A percentile compares a stretch with the other conserved stretches of the same genome.
phyloP scores from a whole-genome alignment of 2,888 invertebrate genomes.

The Baronia brevicornis region DNA sequence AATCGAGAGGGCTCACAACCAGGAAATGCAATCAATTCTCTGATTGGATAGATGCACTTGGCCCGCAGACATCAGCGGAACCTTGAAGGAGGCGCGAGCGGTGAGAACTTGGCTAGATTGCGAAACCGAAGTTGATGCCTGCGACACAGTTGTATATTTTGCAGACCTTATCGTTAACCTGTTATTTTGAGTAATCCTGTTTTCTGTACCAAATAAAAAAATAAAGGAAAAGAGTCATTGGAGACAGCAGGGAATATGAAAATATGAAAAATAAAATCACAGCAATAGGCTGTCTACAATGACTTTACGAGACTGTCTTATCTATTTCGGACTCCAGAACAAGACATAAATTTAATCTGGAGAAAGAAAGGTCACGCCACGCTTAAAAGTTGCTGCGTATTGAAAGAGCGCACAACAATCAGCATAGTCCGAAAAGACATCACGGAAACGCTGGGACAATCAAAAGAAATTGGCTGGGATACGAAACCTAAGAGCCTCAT shows the following conservation, averaged over 20 bases:
- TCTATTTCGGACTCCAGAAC: constrained; percentile 20
- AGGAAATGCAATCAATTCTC: too few species aligned
- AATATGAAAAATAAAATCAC: constrained; percentile 16
- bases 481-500: constrained; percentile 8
- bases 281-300: constrained; percentile 17
- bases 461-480: constrained; percentile 11
- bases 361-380: constrained; percentile 15
- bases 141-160: too few species aligned
- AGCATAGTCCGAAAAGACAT: constrained; percentile 4
- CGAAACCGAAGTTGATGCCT: too few species aligned
- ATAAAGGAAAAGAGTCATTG: constrained; percentile 17
- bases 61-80: too few species aligned
- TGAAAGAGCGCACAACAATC: constrained; percentile 14
- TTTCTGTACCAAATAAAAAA: too few species aligned
- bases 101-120: too few species aligned
- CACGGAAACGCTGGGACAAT: not conserved
- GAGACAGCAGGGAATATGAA: constrained; percentile 22
- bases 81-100: too few species aligned
- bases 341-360: constrained; percentile 14
- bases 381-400: constrained; percentile 12
- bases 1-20: constrained; percentile 15
- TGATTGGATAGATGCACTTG: too few species aligned
- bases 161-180: too few species aligned
- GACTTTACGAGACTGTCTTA: constrained; percentile 17
- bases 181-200: too few species aligned